Evolutionary conservation across 2,888 invertebrate species (phyloP).

Genomic region (Auanema freiburgensis): DNA sequence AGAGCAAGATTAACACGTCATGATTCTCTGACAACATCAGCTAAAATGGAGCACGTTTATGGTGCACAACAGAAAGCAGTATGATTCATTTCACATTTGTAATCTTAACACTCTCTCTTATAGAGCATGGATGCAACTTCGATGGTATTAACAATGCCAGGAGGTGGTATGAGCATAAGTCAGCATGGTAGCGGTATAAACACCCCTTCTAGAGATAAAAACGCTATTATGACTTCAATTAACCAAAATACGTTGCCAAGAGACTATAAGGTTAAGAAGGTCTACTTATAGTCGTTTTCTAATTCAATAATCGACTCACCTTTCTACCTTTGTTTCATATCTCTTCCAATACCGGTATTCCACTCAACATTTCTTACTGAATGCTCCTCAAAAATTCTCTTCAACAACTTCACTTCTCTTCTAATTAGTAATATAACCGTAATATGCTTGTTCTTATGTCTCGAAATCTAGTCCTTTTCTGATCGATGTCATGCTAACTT

Average conservation of each 20-base stretch:
- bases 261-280: conserved; percentile 64
- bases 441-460: too few species aligned
- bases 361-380: too few species aligned
- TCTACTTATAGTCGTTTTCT: conserved; percentile 51
- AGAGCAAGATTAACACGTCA: conserved; percentile 51
- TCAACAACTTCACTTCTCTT: too few species aligned
- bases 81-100: neutral
- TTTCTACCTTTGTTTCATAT: too few species aligned
- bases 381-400: too few species aligned
- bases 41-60: conserved; percentile 52
- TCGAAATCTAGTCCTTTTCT: too few species aligned
- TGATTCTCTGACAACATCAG: conserved; percentile 55
- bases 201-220: conserved; percentile 47
- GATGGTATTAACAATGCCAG: conserved; percentile 41
- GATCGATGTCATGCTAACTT: too few species aligned
- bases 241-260: conserved; percentile 58
- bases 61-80: conserved; percentile 38
- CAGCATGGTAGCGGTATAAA: conserved; percentile 45
- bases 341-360: too few species aligned
- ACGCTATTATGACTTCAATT: conserved; percentile 46
- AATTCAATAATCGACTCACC: neutral
- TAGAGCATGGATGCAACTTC: conserved; percentile 51
- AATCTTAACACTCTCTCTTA: conserved; percentile 5
- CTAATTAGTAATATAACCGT: too few species aligned
- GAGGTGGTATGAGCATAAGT: conserved; percentile 33